phyloP scores from a whole-genome alignment of 53 echinoderm and acorn worm species.

The Patiria pectinifera region DNA sequence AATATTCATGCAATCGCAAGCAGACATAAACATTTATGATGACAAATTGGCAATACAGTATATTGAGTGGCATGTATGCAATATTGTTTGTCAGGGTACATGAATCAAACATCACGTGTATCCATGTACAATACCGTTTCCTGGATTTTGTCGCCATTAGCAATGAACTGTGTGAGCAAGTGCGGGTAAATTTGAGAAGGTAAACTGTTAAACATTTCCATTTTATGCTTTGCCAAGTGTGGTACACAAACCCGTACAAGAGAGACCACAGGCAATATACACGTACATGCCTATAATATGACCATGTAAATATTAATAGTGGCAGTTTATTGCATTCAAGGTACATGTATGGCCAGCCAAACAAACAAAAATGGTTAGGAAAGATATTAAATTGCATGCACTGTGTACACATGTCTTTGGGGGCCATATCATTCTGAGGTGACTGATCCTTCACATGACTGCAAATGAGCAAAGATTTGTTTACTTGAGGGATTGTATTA shows the following conservation, averaged over 20 bases:
- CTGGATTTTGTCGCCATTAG: not conserved
- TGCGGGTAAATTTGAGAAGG: not conserved
- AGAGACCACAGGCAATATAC: not conserved
- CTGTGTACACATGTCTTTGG: not conserved
- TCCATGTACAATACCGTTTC: not conserved
- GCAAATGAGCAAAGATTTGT: no score
- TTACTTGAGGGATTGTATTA: no score
- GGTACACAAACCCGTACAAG: not conserved
- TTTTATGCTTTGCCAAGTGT: no score
- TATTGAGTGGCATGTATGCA: no score
- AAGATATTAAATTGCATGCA: not conserved
- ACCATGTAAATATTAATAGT: slow-evolving; percentile 42
- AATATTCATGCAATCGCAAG: no score
- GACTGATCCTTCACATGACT: no score
- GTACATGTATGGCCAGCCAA: slow-evolving; percentile 54
- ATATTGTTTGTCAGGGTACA: no score
- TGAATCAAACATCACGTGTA: no score
- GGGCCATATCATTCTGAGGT: no score
- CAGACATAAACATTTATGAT: no score
- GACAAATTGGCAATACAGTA: no score
- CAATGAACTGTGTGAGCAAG: not conserved
- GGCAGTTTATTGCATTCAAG: slow-evolving; percentile 30
- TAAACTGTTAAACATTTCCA: not conserved
- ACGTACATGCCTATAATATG: slow-evolving; percentile 9
- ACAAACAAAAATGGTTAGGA: not conserved